A percentile compares a stretch with the other conserved stretches of the same genome.
These are phyloP conservation scores for Lysandra bellargus DNA, from an alignment of 2,888 invertebrate genomes.

Conservation along the genomic window DNA sequence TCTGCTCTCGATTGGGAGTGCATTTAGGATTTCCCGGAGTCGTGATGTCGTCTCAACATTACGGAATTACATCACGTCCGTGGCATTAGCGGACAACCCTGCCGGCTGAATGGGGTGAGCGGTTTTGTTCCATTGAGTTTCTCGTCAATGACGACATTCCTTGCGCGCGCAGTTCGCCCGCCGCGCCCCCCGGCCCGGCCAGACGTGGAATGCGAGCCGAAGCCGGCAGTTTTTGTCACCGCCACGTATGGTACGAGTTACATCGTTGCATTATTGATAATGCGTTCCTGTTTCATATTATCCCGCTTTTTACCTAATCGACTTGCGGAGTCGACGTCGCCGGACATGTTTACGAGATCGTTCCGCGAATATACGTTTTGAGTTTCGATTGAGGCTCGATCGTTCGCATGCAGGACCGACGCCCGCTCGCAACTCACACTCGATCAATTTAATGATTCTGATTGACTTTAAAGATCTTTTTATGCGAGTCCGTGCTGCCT, in stretches of 20 bases:
- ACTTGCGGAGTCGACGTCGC: conserved; percentile 34
- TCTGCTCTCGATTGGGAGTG: not conserved
- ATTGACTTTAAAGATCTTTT: conserved; percentile 25
- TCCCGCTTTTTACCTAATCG: conserved; percentile 34
- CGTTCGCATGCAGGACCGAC: not conserved
- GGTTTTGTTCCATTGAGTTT: conserved; percentile 49
- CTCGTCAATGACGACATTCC: conserved; percentile 49
- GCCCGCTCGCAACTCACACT: not conserved
- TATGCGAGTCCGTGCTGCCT: conserved; percentile 1
- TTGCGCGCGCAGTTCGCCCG: conserved; percentile 42
- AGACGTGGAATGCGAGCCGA: conserved; percentile 45
- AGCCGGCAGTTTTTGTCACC: conserved; percentile 37
- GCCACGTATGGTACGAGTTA: conserved; percentile 34
- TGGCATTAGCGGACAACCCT: conserved; percentile 29
- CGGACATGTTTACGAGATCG: conserved; percentile 30
- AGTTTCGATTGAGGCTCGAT: conserved; percentile 5
- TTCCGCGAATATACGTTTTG: conserved; percentile 21
- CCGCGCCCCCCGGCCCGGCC: conserved; percentile 45
- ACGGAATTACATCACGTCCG: conserved; percentile 30
- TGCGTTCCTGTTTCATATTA: conserved; percentile 32
- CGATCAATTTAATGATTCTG: not conserved
- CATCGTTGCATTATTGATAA: conserved; percentile 40
- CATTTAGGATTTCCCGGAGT: conserved; percentile 19
- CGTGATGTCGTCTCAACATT: conserved; percentile 10
- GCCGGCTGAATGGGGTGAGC: conserved; percentile 44